Evolutionary conservation across 2,888 invertebrate species (phyloP).

Genomic region (Diogma glabrata): DNA sequence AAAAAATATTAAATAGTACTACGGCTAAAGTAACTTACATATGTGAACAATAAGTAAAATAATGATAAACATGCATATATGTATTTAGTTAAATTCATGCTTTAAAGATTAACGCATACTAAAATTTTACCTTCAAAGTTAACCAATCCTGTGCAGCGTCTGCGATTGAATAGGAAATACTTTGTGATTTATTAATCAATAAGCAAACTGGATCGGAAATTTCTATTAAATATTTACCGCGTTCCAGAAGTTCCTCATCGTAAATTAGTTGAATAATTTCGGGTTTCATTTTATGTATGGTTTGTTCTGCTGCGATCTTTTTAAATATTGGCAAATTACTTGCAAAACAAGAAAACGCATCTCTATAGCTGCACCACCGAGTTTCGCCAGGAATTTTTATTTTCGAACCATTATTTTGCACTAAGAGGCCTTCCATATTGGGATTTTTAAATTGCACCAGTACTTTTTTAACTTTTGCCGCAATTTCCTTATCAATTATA

Average conservation of each 20-base stretch:
- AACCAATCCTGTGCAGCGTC: background rate
- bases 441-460: background rate
- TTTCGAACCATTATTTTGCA: too few species aligned
- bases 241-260: background rate
- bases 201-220: background rate
- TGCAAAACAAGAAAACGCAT: background rate
- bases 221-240: background rate
- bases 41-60: too few species aligned
- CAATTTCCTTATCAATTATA: background rate
- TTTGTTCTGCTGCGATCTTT: too few species aligned
- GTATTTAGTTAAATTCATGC: too few species aligned
- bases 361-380: background rate
- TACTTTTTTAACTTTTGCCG: background rate
- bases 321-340: too few species aligned
- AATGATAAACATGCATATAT: too few species aligned
- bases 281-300: background rate
- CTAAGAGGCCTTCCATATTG: background rate
- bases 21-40: too few species aligned
- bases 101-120: too few species aligned
- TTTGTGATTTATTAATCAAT: background rate
- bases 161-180: too few species aligned
- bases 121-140: too few species aligned
- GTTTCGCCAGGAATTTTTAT: too few species aligned
- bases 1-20: too few species aligned
- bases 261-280: background rate